Base-by-base conservation (phyloP, 2,888 invertebrate genomes). In the Boloria selene region DNA sequence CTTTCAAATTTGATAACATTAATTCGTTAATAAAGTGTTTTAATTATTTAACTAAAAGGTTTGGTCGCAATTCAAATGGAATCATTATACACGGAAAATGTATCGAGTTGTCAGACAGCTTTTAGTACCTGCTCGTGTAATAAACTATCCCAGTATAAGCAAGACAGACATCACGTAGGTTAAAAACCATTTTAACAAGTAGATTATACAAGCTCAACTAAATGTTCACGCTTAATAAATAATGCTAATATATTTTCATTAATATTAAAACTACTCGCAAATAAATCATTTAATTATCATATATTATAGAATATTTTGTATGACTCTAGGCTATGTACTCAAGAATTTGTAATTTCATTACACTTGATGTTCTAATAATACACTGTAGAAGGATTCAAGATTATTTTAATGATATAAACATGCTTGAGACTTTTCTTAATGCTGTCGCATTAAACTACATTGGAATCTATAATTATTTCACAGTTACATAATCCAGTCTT, bases 321-420 rank as follows among this genome's bases (percentile, higher is more conserved):
- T 62, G 38, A 45, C 68, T 63, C 18, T 4, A 26, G 64, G 63
- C 59, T 49, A 16, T 50, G 31, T n/a, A 45, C 54, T 60, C 22
- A 38, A 55, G 59, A 59, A 63, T 65, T 65, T 68, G 26, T 47
- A 63, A 63, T 65, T 65, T 49, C 47, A 65, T 65, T 60, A 63
- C 42, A 44, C 64, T 64, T 51, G 16, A 44, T 38, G 26, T 45
- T 59, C 84, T 84, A 81, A 80, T 82, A 70, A 75, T 66, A 56
- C n/a, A 22, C 22, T 16, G n/a, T 44, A n/a, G 44, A 18, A 45
- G 22, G 18, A 45, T 44, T 45, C 26, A 2, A 44, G n/a, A 26
- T n/a, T 56, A 45, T 26, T 56, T 7, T 22, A 56, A 45, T 55
- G 18, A 45, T 45, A 16, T 4, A 13, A n/a, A 45, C 45, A 4